Percentiles rank a stretch among this genome's conserved stretches.
These are phyloP conservation scores for Lethrus apterus DNA, from an alignment of 1,140 invertebrate species.

Conservation along the genomic window DNA sequence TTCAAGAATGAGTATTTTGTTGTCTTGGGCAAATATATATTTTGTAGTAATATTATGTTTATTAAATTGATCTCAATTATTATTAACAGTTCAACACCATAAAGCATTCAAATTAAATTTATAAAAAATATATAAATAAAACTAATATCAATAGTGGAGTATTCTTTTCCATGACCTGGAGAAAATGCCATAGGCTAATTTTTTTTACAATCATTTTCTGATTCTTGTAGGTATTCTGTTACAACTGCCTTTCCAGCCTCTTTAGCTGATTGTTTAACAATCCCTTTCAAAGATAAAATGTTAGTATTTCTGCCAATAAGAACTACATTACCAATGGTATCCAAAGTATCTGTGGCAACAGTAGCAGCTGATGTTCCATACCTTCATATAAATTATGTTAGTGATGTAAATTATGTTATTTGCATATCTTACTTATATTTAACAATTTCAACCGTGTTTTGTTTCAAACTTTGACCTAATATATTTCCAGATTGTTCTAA, in stretches of 20 bases:
- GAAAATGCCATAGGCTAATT: too few relatives aligned
- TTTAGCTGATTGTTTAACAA: slow-evolving; percentile 58
- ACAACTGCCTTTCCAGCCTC: slow-evolving; percentile 55
- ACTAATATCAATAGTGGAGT: too few relatives aligned
- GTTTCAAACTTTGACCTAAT: slow-evolving; percentile 53
- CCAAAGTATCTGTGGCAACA: slow-evolving; percentile 51
- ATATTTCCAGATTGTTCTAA: slow-evolving; percentile 59
- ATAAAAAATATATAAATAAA: too few relatives aligned
- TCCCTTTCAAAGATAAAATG: slow-evolving; percentile 53
- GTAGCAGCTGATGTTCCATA: slow-evolving; percentile 55
- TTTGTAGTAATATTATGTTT: too few relatives aligned
- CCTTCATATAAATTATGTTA: slow-evolving; percentile 37
- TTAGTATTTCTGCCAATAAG: slow-evolving; percentile 52
- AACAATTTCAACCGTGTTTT: slow-evolving; percentile 64
- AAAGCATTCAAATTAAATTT: too few relatives aligned
- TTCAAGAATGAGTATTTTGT: too few relatives aligned
- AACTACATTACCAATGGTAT: slow-evolving; percentile 56
- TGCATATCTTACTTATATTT: slow-evolving; percentile 53
- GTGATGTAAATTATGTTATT: background rate
- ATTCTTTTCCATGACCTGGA: too few relatives aligned
- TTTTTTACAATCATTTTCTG: background rate
- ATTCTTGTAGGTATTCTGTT: slow-evolving; percentile 33
- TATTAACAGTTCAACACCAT: too few relatives aligned
- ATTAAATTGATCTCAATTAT: too few relatives aligned
- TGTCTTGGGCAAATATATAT: too few relatives aligned